Conservation (phyloP, 2,888 invertebrate species). For the Branchellion lobata region DNA sequence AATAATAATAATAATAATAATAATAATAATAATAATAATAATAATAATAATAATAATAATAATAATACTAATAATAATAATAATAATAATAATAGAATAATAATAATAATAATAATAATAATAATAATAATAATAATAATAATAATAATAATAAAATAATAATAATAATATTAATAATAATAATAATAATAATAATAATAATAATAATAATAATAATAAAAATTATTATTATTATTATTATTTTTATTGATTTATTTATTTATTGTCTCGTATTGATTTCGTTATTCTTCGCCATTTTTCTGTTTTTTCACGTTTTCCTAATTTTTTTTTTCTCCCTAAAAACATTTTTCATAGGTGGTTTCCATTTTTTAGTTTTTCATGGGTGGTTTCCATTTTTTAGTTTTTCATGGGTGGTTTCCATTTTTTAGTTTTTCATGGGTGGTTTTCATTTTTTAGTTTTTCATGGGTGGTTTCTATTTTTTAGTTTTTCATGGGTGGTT, state of each 20-base stretch:
- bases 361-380: no score
- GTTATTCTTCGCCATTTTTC: not conserved
- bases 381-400: no score
- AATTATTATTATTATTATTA: conserved; percentile 3
- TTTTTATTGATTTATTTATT: not conserved
- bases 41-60: no score
- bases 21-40: no score
- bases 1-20: no score
- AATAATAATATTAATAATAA: not conserved
- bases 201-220: no score
- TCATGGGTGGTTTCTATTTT: no score
- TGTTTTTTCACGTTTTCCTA: not conserved
- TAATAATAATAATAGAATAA: not conserved
- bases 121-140: not conserved
- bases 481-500: no score
- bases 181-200: not conserved
- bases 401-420: no score
- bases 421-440: not conserved
- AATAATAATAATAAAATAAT: not conserved
- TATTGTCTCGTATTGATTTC: not conserved
- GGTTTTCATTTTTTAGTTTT: no score
- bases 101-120: not conserved
- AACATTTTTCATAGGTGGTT: no score
- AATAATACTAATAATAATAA: no score
- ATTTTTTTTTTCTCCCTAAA: conserved; percentile 4